Conservation (phyloP, 2,113 vertebrate genomes). For the Sminthopsis crassicaudata region DNA sequence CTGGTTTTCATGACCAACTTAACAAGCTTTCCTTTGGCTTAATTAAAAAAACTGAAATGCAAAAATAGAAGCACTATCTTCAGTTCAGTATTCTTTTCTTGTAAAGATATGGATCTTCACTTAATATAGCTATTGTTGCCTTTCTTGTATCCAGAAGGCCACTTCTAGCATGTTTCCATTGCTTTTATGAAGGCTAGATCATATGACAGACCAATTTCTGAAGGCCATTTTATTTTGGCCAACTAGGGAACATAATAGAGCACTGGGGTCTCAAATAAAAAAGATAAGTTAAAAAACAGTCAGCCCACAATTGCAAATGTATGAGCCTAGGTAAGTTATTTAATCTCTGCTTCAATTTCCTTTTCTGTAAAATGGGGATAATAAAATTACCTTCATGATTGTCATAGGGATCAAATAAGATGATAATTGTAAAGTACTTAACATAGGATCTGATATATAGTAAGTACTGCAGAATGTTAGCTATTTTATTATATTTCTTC, state of each 20-base stretch:
- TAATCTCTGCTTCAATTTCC: not conserved
- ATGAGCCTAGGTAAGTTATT: not conserved
- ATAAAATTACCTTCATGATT: not conserved
- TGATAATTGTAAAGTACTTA: not conserved
- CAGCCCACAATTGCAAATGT: not conserved
- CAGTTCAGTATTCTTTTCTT: not conserved
- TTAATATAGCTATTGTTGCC: constrained; percentile 1
- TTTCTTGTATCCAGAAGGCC: constrained; percentile 13
- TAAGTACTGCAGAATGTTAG: not conserved
- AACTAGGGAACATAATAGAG: not conserved
- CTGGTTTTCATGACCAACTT: not conserved
- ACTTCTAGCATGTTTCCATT: not conserved
- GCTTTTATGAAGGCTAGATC: not conserved
- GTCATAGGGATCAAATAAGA: not conserved
- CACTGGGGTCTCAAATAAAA: not conserved
- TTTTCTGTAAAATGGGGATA: not conserved
- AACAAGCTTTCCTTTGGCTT: not conserved
- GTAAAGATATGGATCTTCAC: not conserved
- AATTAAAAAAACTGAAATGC: constrained; percentile 21
- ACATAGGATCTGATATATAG: not conserved
- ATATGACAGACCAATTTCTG: not conserved
- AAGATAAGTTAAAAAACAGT: not conserved
- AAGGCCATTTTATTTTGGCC: not conserved
- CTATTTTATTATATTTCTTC: not conserved
- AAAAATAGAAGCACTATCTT: constrained; percentile 21